Conservation (phyloP, 2,888 invertebrate genomes). For the Plagiodera versicolora region DNA sequence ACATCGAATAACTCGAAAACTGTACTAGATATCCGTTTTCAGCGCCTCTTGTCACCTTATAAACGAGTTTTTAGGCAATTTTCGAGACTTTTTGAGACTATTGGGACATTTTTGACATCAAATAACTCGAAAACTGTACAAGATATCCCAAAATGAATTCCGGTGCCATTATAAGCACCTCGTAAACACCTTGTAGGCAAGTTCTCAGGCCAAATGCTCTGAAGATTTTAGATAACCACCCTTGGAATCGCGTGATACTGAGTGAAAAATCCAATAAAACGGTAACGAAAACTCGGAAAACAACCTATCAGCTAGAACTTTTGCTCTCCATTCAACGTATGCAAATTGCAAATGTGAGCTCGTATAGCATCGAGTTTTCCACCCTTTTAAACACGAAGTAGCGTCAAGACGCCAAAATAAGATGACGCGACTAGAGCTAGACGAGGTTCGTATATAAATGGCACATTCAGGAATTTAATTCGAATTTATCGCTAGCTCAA, state of each 20-base stretch:
- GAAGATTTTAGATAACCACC: not conserved
- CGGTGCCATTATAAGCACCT: too few species aligned
- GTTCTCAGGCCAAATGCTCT: too few species aligned
- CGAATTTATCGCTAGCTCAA: constrained; percentile 38
- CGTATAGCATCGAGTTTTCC: constrained; percentile 41
- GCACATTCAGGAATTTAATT: constrained; percentile 44
- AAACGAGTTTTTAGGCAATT: too few species aligned
- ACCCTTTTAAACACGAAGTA: constrained; percentile 42
- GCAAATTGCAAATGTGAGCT: not conserved
- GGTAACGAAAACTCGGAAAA: not conserved
- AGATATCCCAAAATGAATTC: too few species aligned
- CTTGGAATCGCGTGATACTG: not conserved
- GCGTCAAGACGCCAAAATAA: constrained; percentile 44
- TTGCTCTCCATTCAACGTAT: not conserved
- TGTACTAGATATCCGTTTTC: too few species aligned
- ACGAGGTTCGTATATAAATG: constrained; percentile 44
- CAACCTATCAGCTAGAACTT: not conserved
- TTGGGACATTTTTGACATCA: too few species aligned
- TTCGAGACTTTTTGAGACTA: too few species aligned
- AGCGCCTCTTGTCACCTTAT: too few species aligned
- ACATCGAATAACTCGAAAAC: too few species aligned
- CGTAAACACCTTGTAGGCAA: too few species aligned
- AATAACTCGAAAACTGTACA: too few species aligned
- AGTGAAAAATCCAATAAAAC: not conserved
- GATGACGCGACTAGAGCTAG: constrained; percentile 37